These are phyloP conservation scores for Theonella swinhoei DNA, from an alignment of 37 sponge, comb jelly and placozoan genomes.

Conservation along the genomic window DNA sequence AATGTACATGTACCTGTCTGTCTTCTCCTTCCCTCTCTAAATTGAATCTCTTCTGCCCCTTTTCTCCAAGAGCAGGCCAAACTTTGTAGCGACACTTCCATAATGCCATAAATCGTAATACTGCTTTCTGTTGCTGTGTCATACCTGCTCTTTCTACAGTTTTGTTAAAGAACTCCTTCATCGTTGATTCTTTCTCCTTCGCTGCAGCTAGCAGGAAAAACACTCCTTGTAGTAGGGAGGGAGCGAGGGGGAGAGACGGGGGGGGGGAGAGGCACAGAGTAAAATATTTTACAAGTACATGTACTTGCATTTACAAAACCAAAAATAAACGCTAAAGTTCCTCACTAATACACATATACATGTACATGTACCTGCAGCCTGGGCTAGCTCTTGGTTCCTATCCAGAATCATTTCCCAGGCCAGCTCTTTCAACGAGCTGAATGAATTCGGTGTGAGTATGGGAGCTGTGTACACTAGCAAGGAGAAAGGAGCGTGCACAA, in stretches of 20 bases:
- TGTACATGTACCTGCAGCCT: slow-evolving; percentile 45
- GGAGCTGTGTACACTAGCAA: slow-evolving; percentile 35
- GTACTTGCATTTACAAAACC: not conserved
- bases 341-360: not conserved
- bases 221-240: slow-evolving; percentile 7
- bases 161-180: slow-evolving; percentile 21
- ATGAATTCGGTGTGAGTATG: slow-evolving; percentile 2
- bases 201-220: slow-evolving; percentile 63
- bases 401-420: slow-evolving; percentile 67
- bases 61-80: slow-evolving; percentile 61
- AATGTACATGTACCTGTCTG: not conserved
- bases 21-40: slow-evolving; percentile 19
- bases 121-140: not conserved
- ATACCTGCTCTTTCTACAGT: not conserved
- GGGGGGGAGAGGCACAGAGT: too few species aligned
- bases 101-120: slow-evolving; percentile 45
- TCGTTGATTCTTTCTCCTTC: slow-evolving; percentile 1
- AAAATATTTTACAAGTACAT: not conserved
- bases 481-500: slow-evolving; percentile 55
- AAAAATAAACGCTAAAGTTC: too few species aligned
- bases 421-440: slow-evolving; percentile 25
- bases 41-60: slow-evolving; percentile 53
- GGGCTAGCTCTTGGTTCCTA: slow-evolving; percentile 44
- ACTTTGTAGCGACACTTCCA: slow-evolving; percentile 56
- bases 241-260: not conserved